Evolutionary conservation across 2,888 invertebrate species (phyloP).

Genomic region (Tetramorium bicarinatum): DNA sequence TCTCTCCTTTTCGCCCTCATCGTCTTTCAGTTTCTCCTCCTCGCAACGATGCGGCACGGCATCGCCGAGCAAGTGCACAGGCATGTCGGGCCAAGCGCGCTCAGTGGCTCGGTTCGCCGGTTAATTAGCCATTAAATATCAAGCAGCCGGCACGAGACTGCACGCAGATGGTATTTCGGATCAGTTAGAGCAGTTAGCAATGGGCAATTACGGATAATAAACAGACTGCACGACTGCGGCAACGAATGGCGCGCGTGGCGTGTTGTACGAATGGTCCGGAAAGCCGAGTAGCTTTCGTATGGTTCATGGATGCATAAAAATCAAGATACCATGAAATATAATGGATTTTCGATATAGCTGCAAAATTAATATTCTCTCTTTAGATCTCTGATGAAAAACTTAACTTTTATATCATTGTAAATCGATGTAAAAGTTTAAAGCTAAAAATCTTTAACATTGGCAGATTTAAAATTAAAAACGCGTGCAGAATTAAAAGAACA

Average conservation of each 20-base stretch:
- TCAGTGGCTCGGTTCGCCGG: constrained; percentile 65
- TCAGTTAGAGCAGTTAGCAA: constrained; percentile 71
- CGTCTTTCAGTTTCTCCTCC: constrained; percentile 47
- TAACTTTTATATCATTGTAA: background rate
- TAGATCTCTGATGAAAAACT: background rate
- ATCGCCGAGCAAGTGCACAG: constrained; percentile 43
- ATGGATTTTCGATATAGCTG: background rate
- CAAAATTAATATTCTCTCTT: background rate
- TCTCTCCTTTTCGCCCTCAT: constrained; percentile 42
- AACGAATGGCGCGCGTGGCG: constrained; percentile 43
- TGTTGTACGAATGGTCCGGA: constrained; percentile 30
- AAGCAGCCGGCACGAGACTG: constrained; percentile 77
- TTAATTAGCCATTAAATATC: constrained; percentile 83
- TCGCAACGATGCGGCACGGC: constrained; percentile 37
- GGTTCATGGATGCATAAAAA: constrained; percentile 24
- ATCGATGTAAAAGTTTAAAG: background rate
- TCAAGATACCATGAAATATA: constrained; percentile 8
- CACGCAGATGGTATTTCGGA: constrained; percentile 78
- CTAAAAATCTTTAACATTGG: background rate
- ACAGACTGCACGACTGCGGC: constrained; percentile 63
- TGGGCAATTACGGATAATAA: constrained; percentile 78
- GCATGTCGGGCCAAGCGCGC: constrained; percentile 48
- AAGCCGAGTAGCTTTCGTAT: background rate
- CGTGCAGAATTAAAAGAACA: background rate
- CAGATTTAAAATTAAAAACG: background rate